These are phyloP conservation scores for Thumatha senex DNA, from an alignment of 2,888 invertebrate genomes.

Conservation along the genomic window DNA sequence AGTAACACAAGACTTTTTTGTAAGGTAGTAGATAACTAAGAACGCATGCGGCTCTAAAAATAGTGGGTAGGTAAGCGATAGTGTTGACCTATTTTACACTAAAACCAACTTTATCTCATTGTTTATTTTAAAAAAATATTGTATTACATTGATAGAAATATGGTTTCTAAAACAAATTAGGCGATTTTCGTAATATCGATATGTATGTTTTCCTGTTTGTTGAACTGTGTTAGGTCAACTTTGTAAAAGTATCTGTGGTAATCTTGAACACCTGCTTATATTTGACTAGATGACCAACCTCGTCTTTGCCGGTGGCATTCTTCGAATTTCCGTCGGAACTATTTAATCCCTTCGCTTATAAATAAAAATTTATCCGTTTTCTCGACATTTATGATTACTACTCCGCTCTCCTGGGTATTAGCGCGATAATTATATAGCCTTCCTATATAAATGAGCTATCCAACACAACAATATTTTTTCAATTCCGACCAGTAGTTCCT, in stretches of 20 bases:
- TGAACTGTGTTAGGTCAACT: constrained; percentile 9
- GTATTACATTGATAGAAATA: constrained; percentile 19
- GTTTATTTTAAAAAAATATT: constrained; percentile 24
- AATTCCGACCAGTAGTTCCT: no score
- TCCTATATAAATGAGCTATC: no score
- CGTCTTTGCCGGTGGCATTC: no score
- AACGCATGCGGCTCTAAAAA: constrained; percentile 27
- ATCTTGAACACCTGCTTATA: constrained; percentile 8
- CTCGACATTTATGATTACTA: no score
- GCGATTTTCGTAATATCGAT: constrained; percentile 14
- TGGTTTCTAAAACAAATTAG: constrained; percentile 21
- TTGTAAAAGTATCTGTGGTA: constrained; percentile 6
- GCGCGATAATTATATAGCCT: no score
- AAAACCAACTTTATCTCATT: constrained; percentile 19
- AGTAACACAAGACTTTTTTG: background rate
- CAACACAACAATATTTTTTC: no score
- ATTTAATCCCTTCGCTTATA: no score
- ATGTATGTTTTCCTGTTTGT: constrained; percentile 3
- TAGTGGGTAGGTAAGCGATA: constrained; percentile 20
- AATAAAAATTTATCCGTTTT: no score
- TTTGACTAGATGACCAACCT: no score
- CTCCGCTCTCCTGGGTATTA: no score
- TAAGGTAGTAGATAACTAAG: constrained; percentile 6
- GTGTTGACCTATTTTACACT: constrained; percentile 32
- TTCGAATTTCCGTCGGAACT: no score